Conservation (phyloP, 2,888 invertebrate species). For the Cyaniris semiargus region DNA sequence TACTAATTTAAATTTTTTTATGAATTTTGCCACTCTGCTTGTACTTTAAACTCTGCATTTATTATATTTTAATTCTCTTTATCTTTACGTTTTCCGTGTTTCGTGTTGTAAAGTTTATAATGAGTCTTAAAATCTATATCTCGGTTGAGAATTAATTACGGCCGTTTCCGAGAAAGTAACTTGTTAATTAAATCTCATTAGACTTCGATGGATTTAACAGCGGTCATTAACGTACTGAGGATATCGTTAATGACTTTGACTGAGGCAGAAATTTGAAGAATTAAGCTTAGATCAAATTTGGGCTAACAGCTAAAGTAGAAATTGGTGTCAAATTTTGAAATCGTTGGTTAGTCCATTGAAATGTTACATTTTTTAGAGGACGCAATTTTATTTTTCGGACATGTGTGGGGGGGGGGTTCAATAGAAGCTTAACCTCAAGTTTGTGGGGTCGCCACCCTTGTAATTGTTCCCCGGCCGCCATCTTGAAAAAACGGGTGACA, state of each 20-base stretch:
- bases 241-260: not conserved
- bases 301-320: not conserved
- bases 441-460: too few relatives aligned
- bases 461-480: too few relatives aligned
- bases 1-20: too few relatives aligned
- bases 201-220: slow-evolving; percentile 20
- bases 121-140: slow-evolving; percentile 10
- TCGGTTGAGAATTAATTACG: not conserved
- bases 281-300: not conserved
- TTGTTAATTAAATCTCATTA: slow-evolving; percentile 21
- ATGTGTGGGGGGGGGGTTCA: too few relatives aligned
- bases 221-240: not conserved
- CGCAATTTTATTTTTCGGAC: too few relatives aligned
- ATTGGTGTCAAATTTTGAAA: not conserved
- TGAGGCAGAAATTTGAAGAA: not conserved
- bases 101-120: not conserved
- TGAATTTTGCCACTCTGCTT: too few relatives aligned
- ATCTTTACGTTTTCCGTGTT: not conserved
- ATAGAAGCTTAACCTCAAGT: too few relatives aligned
- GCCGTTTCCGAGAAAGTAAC: not conserved
- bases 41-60: not conserved
- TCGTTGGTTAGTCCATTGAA: too few relatives aligned
- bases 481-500: too few relatives aligned
- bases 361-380: too few relatives aligned
- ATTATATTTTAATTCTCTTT: not conserved